Base-by-base conservation (phyloP, 2,888 invertebrate genomes). In the Dasysyrphus tricinctus region DNA sequence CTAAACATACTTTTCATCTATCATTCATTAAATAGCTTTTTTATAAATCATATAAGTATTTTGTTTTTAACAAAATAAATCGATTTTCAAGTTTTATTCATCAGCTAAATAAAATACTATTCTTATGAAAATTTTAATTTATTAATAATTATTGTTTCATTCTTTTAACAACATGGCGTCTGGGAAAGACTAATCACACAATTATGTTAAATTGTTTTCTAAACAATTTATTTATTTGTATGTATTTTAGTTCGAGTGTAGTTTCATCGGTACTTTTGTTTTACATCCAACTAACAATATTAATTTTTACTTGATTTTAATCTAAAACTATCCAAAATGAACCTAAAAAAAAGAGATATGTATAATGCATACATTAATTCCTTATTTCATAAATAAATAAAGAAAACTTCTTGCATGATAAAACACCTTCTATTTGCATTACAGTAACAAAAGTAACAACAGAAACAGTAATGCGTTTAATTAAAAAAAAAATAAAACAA, bases 181-280 rank as follows among this genome's bases (percentile, higher is more conserved):
- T 91, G 91, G 92, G 92, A 92, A 93, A 93, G 93, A 92, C 92
- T 93, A 91, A 92, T 90, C 92, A 92, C 92, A 91, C 91, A 90
- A 89, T 87, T 49, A 57, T 87, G 69, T 88, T 78, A 72, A 75
- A 11, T 54, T 54, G 74, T 49, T 65, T 80, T 76, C 51, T 49
- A 74, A 77, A 79, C 59, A 57, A 74, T 63, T 73, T 72, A 67
- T 49, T 72, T 51, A 14, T 51, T 51, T 49, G 19, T 37, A 51
- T 77, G 83, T 88, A 74, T 67, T 75, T 77, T 85, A 69, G 70
- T 87, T 83, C 69, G 77, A 79, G 70, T 88, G 51, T 69, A 54
- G 39, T 77, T 54, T 59, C 51, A 79, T 67, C 69, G 56, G 59
- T 81, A 80, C 72, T 67, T 72, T 79, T 79, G 47, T 67, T 81